Conservation (phyloP, 2,113 vertebrate species). For the Hemibagrus wyckioides region DNA sequence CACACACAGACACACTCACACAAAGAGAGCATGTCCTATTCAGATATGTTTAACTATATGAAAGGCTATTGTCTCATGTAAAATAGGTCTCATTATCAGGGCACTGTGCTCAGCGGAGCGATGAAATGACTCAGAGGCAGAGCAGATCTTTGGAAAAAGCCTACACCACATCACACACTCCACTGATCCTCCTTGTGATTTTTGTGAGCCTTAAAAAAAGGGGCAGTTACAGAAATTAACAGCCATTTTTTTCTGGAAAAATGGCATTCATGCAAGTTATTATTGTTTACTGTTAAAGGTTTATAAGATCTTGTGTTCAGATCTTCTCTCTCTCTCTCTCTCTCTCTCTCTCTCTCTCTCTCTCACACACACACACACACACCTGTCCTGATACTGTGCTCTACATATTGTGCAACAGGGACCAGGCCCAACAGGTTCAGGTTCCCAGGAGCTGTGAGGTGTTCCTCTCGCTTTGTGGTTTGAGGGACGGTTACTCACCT, state of each 20-base stretch:
- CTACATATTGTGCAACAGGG: slow-evolving; percentile 66
- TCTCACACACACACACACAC: slow-evolving; percentile 17
- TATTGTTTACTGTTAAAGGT: not conserved
- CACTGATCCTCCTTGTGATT: not conserved
- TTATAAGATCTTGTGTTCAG: not conserved
- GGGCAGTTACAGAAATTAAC: not conserved
- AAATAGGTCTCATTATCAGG: slow-evolving; percentile 12
- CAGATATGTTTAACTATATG: slow-evolving; percentile 23
- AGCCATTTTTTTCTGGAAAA: too few species aligned
- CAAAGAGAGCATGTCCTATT: slow-evolving; percentile 4
- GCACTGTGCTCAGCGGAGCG: not conserved
- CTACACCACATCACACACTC: not conserved
- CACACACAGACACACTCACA: not conserved
- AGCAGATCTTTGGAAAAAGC: not conserved
- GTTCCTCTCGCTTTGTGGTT: slow-evolving; percentile 59
- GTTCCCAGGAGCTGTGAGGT: slow-evolving; percentile 70
- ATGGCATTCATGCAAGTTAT: not conserved
- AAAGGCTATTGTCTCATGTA: slow-evolving; percentile 27
- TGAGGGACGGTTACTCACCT: slow-evolving; percentile 67
- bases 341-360: not conserved
- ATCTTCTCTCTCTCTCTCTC: not conserved
- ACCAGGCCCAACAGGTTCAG: slow-evolving; percentile 66
- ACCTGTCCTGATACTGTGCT: slow-evolving; percentile 32
- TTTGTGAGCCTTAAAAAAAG: not conserved
- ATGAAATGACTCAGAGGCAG: slow-evolving; percentile 34